A percentile compares a stretch with the other conserved stretches of the same genome.
These are phyloP conservation scores for Sarcophaga carnaria DNA, from an alignment of 2,888 invertebrate genomes.

Conservation along the genomic window DNA sequence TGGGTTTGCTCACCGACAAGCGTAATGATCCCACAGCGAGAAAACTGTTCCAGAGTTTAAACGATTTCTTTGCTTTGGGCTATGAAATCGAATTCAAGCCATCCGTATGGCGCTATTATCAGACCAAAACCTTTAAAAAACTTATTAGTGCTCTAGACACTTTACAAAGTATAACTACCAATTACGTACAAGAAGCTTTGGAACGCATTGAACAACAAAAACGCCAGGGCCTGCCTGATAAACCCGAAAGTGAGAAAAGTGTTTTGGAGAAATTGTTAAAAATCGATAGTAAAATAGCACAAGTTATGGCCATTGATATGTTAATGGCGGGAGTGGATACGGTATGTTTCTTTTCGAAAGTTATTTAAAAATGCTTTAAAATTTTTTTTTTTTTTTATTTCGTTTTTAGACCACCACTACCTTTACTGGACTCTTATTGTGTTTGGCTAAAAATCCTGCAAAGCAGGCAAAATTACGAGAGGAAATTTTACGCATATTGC, in stretches of 20 bases:
- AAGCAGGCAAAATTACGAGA: constrained; percentile 86
- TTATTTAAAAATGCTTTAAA: background rate
- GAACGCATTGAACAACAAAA: constrained; percentile 71
- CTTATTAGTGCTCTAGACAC: constrained; percentile 73
- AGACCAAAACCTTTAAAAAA: constrained; percentile 72
- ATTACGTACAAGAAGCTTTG: constrained; percentile 78
- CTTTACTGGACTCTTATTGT: constrained; percentile 71
- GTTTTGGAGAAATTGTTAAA: constrained; percentile 86
- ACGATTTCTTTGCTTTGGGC: constrained; percentile 57
- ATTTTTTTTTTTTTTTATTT: background rate
- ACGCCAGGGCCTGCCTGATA: constrained; percentile 67
- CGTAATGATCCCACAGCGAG: constrained; percentile 66
- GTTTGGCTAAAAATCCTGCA: constrained; percentile 85
- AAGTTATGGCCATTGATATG: constrained; percentile 88
- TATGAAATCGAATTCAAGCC: constrained; percentile 73
- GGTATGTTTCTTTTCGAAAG: constrained; percentile 81
- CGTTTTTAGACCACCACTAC: constrained; percentile 74
- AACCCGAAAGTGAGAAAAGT: constrained; percentile 72
- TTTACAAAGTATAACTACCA: constrained; percentile 55
- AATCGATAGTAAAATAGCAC: constrained; percentile 85
- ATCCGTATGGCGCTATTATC: constrained; percentile 72
- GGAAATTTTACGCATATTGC: constrained; percentile 83
- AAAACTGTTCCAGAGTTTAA: constrained; percentile 70
- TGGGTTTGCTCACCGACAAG: constrained; percentile 74
- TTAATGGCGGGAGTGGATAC: constrained; percentile 88